phyloP scores from a whole-genome alignment of 2,113 vertebrate species.

The Macroglossus sobrinus region DNA sequence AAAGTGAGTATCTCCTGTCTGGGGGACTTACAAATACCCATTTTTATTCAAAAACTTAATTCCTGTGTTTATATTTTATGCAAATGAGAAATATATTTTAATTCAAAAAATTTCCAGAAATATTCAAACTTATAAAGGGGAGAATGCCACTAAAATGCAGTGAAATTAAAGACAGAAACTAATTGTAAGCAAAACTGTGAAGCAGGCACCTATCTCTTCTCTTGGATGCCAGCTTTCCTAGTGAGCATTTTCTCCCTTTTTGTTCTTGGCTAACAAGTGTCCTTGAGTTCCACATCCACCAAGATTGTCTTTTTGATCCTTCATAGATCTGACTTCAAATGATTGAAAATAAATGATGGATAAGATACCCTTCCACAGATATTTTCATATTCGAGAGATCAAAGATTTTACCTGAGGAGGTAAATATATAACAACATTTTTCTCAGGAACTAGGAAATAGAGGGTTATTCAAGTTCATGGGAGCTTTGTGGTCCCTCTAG shows the following conservation, averaged over 20 bases:
- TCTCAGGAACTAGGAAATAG: background rate
- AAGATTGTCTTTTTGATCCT: background rate
- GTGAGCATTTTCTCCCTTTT: background rate
- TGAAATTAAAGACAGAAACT: background rate
- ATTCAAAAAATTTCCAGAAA: background rate
- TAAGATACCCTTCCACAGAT: background rate
- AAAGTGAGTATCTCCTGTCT: background rate
- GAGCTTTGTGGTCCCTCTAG: background rate
- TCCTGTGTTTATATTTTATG: background rate
- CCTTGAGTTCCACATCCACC: background rate
- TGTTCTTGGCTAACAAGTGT: background rate
- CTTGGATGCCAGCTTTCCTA: background rate
- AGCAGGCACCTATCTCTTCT: background rate
- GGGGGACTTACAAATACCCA: background rate
- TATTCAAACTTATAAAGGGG: background rate
- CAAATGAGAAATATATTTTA: background rate
- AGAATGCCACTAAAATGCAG: background rate
- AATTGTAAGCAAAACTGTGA: background rate
- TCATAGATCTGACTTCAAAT: background rate
- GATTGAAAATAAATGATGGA: background rate
- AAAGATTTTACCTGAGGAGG: background rate
- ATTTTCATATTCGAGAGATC: background rate
- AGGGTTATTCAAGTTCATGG: background rate
- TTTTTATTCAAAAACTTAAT: slow-evolving; percentile 43
- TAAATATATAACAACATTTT: background rate